Evolutionary conservation across 1,140 invertebrate genomes (phyloP).

Genomic region (Ctenoplectra terminalis): DNA sequence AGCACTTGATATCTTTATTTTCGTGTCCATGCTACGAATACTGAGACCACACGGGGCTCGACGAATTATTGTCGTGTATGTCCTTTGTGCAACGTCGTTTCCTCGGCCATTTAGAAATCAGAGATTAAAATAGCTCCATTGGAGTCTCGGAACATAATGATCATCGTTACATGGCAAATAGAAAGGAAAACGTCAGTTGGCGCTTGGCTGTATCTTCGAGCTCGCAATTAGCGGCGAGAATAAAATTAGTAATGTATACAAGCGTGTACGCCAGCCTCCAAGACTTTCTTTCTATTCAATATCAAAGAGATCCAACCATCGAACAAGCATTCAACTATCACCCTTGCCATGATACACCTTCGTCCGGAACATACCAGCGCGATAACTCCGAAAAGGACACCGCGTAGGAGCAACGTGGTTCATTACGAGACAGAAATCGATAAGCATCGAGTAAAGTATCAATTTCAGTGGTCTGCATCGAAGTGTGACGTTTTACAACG

Average conservation of each 20-base stretch:
- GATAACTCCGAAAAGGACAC: neutral
- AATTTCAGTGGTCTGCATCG: neutral
- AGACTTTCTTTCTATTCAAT: neutral
- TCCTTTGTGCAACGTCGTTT: neutral
- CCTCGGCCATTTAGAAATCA: neutral
- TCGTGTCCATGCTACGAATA: neutral
- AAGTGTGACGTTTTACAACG: neutral
- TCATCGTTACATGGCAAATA: constrained; percentile 12
- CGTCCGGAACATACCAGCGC: no score
- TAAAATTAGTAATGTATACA: neutral
- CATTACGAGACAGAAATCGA: neutral
- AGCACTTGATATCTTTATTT: neutral
- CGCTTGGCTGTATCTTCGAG: neutral
- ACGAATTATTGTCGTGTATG: neutral
- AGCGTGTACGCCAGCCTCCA: neutral
- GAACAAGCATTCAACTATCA: neutral
- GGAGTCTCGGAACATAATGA: neutral
- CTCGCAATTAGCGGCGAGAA: constrained; percentile 24
- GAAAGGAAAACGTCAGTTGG: constrained; percentile 23
- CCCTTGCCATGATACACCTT: neutral
- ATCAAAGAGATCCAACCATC: neutral
- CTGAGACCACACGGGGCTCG: neutral
- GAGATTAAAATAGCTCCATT: neutral
- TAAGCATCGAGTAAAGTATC: constrained; percentile 6
- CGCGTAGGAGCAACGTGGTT: neutral